Evolutionary conservation across 2,888 invertebrate genomes (phyloP), one percentile per base, ranked within the genome.

Genomic region (Piscicola geometra): DNA sequence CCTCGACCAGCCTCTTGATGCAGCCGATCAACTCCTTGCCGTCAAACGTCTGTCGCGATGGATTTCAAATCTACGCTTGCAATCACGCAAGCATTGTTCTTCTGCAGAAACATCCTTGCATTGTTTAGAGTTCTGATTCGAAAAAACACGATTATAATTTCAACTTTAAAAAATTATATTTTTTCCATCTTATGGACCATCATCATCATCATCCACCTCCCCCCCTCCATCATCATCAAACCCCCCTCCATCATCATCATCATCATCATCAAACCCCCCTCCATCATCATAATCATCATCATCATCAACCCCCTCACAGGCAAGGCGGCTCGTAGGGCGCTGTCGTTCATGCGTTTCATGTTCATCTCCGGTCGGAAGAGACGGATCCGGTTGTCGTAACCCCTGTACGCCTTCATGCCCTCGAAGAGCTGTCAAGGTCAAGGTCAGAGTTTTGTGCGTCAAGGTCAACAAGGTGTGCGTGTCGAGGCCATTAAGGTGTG

Each of bases 361-460:
- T 99, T 99, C 84, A 94, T 87, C 75, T 95, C 92, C 0, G 98
- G 98, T 72, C 99, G 90, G 87, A 99, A 99, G 82, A 99, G 87
- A 80, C 97, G 89, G 80, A 99, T 92, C 87, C 90, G 91, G 76
- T 92, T 93, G 87, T 99, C 97, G 18, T 90, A 89, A 12, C 97
- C 95, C 81, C 95, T 89, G 87, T 93, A 99, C 0, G 96, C 97
- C 87, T 99, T 99, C 90, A 97, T 90, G 75, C 99, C 99, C 89
- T 99, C 99, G 85, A 99, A 99, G 79, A 97, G 88, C 95, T 98
- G n/a, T n/a, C n/a, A n/a, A n/a, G n/a, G n/a, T n/a, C n/a, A n/a
- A n/a, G n/a, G n/a, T n/a, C n/a, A n/a, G n/a, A n/a, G n/a, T n/a
- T n/a, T n/a, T n/a, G n/a, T n/a, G n/a, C n/a, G n/a, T n/a, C n/a